Evolutionary conservation across 2,113 vertebrate genomes (phyloP), one percentile per base, ranked within the genome.

Genomic region (Malurus cyaneus): DNA sequence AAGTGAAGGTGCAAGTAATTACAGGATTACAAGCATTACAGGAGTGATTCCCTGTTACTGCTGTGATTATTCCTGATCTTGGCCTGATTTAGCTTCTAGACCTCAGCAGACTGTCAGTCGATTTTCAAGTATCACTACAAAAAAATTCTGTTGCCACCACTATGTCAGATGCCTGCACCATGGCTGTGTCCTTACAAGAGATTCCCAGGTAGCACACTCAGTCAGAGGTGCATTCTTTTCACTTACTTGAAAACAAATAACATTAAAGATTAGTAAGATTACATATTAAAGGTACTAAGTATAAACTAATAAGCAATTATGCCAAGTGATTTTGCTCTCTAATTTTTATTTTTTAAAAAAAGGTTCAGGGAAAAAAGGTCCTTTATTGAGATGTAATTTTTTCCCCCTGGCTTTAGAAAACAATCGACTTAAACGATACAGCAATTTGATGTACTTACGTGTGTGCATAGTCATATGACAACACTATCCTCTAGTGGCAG

Each of bases 401-500:
- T 34, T 13, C 17, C 2, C 11, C 9, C 7, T 14, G 16, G 11
- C 41, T 91, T 76, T 78, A 47, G 39, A 78, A 91, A 73, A 13
- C 21, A 50, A 72, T 8, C 8, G 34, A 28, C 34, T 71, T 84
- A 53, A 82, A 72, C 20, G 61, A 57, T 8, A 24, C 11, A n/a
- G 36, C 56, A 17, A 28, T 57, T 84, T 61, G 18, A 8, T 6
- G 23, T 50, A 11, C 18, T 57, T 62, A 9, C 1, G 24, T 31
- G n/a, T 26, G 59, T 21, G 24, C 59, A 25, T 28, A 69, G 92
- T 28, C 57, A 39, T 84, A 79, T 89, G 96, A 57, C 94, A 96
- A 97, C 74, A 94, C 65, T 87, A 44, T 71, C 96, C 96, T 94
- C 96, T 97, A 90, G 94, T 95, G 96, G 94, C 80, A 34, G 29